Percentiles rank a stretch among this genome's conserved stretches.
Evolutionary conservation across 1,140 invertebrate genomes (phyloP).

Genomic region (Leptinotarsa undecemlineata): DNA sequence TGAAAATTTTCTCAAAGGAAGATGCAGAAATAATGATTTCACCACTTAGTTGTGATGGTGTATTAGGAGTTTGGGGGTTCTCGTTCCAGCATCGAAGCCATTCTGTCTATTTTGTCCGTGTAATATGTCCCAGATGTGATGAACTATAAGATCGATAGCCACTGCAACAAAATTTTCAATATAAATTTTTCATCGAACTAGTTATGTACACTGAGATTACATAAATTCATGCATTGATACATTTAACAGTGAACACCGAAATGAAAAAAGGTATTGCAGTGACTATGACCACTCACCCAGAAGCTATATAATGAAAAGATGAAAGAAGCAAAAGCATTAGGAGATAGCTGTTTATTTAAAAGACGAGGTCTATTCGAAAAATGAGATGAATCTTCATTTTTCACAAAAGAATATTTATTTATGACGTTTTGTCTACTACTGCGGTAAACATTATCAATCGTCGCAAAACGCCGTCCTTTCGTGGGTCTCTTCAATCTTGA

Average conservation of each 20-base stretch:
- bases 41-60: not conserved
- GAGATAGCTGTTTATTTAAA: not conserved
- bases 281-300: conserved; percentile 46
- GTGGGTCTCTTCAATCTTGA: no score
- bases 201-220: conserved; percentile 4
- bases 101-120: conserved; percentile 56
- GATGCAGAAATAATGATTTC: no score
- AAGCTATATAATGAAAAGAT: conserved; percentile 14
- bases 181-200: conserved; percentile 24
- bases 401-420: no score
- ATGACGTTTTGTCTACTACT: no score
- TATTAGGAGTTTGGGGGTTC: not conserved
- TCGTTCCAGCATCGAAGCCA: conserved; percentile 20
- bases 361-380: no score
- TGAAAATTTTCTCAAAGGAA: no score
- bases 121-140: conserved; percentile 96
- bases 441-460: no score
- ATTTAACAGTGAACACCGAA: conserved; percentile 22
- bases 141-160: conserved; percentile 98
- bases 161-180: conserved; percentile 75
- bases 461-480: no score
- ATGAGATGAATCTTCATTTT: no score
- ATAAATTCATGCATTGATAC: conserved; percentile 20
- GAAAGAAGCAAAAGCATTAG: not conserved
- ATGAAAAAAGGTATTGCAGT: conserved; percentile 44